phyloP scores from a whole-genome alignment of 1,140 invertebrate species.

The Leptinotarsa defecta region DNA sequence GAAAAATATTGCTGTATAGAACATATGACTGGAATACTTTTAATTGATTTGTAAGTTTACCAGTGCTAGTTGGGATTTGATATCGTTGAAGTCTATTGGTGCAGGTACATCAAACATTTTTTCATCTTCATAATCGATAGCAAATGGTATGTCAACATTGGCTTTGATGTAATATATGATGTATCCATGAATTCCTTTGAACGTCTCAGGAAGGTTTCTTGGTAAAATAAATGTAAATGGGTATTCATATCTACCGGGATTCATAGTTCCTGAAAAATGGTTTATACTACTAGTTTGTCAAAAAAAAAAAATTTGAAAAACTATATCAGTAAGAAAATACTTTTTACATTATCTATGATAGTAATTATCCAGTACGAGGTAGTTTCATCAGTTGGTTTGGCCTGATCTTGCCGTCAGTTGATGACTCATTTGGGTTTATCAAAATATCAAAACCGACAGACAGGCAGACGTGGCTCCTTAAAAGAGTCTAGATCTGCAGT shows the following conservation, averaged over 20 bases:
- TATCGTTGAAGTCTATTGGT: constrained; percentile 12
- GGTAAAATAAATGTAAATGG: constrained; percentile 11
- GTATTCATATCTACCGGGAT: constrained; percentile 6
- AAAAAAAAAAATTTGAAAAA: neutral
- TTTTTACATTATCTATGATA: neutral
- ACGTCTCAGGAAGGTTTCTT: neutral
- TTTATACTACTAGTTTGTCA: neutral
- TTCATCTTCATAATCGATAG: constrained; percentile 9
- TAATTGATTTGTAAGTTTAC: neutral
- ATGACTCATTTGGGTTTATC: neutral
- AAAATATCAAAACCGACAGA: too few species aligned
- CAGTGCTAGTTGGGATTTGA: neutral
- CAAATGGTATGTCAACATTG: constrained; percentile 16
- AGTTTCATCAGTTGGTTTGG: neutral
- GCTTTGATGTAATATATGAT: constrained; percentile 20
- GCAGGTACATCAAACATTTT: neutral
- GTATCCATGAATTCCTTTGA: constrained; percentile 11
- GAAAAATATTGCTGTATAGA: too few species aligned
- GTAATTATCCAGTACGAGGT: neutral
- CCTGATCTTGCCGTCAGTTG: neutral
- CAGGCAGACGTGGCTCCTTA: too few species aligned
- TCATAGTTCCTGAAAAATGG: constrained; percentile 7
- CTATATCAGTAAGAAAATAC: neutral
- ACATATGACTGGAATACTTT: too few species aligned
- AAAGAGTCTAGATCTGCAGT: too few species aligned